Evolutionary conservation across 2,113 vertebrate species (phyloP).

Genomic region (Chaetops frenatus): DNA sequence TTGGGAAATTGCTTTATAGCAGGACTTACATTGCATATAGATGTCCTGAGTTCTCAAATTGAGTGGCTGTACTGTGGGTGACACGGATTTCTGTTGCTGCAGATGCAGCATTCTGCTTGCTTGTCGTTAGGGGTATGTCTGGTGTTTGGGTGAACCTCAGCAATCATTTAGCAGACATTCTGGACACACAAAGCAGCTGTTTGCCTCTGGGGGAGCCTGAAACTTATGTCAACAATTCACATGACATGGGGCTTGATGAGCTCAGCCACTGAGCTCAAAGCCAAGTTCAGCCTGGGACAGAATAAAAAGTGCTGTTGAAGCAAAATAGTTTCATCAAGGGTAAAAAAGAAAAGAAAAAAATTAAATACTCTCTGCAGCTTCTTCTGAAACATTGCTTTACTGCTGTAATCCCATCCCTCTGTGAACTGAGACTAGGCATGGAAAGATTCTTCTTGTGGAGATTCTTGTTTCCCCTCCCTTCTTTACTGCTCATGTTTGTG

Average conservation of each 20-base stretch:
- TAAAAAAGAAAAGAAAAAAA: neutral
- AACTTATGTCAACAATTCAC: neutral
- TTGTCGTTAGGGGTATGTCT: neutral
- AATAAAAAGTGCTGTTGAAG: neutral
- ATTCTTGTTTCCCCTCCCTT: neutral
- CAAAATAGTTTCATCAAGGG: neutral
- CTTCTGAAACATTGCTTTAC: neutral
- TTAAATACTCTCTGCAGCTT: neutral
- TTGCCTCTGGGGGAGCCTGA: neutral
- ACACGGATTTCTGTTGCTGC: neutral
- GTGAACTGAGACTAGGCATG: neutral
- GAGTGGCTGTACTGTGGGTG: neutral
- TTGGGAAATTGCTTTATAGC: neutral
- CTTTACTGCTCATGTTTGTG: neutral
- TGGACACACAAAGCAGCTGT: neutral
- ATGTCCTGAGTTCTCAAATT: neutral
- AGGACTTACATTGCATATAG: neutral
- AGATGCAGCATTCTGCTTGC: neutral
- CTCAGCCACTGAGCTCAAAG: neutral
- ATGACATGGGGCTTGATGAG: neutral
- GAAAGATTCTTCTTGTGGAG: neutral
- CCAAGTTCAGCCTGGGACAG: neutral
- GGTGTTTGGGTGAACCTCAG: neutral
- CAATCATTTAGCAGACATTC: neutral
- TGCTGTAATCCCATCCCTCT: neutral